Evolutionary conservation across 1,140 invertebrate species (phyloP), one percentile per base, ranked within the genome.

Genomic region (Phymorhynchus buccinoides): DNA sequence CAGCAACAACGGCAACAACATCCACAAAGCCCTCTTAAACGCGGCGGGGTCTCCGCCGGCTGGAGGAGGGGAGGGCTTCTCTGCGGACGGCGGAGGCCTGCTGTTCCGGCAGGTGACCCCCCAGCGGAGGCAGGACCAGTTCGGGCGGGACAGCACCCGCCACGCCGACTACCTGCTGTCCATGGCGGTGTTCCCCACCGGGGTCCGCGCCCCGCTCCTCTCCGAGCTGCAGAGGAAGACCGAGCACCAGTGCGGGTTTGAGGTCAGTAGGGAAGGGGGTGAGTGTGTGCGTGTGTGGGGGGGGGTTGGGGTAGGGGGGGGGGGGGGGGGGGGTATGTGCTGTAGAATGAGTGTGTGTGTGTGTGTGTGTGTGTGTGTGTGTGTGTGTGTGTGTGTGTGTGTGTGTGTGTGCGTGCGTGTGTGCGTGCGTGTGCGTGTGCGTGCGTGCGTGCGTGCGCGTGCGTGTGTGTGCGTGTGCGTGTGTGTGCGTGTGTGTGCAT

Each of bases 131-230:
- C 48, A 41, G 32, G 84, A 85, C 75, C 75, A 62, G 32, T 85
- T 68, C 1, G 84, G 84, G 1, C 68, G 84, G 27, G 77, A 84
- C 48, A 62, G 48, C 37, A 85, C 84, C 27, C 48, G 75, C 3
- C 48, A 75, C 22, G 75, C 84, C 27, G 84, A 85, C 41, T 84
- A 78, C 77, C 44, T 80, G 30, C 84, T 85, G 35, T 85, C 84
- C 78, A 78, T 78, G 56, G 77, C 84, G 18, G 52, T 85, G 27
- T 84, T 78, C 30, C 84, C 84, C 44, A 85, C 84, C n/a, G 84
- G 84, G 14, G 84, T 85, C 44, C 39, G 84, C 18, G 52, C 84
- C 22, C 84, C 84, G 37, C 75, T 78, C 16, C 56, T 85, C 0
- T 77, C 75, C 27, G 84, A 85, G 18, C 77, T 85, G 75, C 84